These are phyloP conservation scores for Subacronicta megacephala DNA, from an alignment of 2,888 invertebrate species.

Conservation along the genomic window DNA sequence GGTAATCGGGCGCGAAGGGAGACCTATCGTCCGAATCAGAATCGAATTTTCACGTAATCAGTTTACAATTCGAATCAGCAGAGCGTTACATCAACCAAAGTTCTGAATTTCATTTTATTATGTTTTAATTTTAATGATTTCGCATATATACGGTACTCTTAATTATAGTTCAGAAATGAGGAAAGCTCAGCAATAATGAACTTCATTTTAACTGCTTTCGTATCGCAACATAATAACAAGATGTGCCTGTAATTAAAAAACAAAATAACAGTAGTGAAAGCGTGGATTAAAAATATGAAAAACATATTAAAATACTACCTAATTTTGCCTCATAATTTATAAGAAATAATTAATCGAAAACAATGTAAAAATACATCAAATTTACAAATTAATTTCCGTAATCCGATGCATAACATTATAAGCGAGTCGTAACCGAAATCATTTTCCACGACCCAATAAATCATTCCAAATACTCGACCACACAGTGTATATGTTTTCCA, in stretches of 20 bases:
- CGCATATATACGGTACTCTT: constrained; percentile 50
- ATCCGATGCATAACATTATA: constrained; percentile 8
- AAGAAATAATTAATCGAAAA: not conserved
- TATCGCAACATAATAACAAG: constrained; percentile 27
- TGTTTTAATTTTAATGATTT: constrained; percentile 61
- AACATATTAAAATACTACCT: constrained; percentile 3
- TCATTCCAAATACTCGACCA: constrained; percentile 37
- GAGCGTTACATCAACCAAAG: constrained; percentile 46
- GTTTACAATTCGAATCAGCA: constrained; percentile 65
- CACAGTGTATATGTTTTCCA: constrained; percentile 49
- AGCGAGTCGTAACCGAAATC: constrained; percentile 15
- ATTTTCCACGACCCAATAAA: constrained; percentile 27
- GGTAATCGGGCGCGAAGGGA: constrained; percentile 43
- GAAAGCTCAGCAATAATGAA: constrained; percentile 39
- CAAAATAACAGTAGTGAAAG: constrained; percentile 8
- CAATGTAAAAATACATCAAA: not conserved
- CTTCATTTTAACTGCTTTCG: constrained; percentile 37
- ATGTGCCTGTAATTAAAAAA: constrained; percentile 16
- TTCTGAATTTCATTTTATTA: constrained; percentile 44
- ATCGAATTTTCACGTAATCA: constrained; percentile 63
- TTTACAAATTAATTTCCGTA: constrained; percentile 17
- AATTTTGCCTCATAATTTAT: not conserved
- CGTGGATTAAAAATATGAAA: no score
- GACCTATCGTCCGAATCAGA: constrained; percentile 42
- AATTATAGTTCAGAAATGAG: constrained; percentile 49